phyloP scores from a whole-genome alignment of 2,888 invertebrate genomes.

The Drosophila rellima region DNA sequence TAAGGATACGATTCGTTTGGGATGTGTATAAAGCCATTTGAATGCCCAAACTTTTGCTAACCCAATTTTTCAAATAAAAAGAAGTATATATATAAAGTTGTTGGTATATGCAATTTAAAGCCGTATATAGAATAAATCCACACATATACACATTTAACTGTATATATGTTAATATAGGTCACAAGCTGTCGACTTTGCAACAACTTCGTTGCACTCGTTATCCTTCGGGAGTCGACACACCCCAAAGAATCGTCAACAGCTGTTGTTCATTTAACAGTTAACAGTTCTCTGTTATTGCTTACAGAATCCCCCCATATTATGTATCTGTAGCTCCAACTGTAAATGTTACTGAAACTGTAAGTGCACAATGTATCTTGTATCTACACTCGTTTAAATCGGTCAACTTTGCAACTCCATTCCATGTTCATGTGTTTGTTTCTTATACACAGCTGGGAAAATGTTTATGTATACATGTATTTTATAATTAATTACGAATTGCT shows the following conservation, averaged over 20 bases:
- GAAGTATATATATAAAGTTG: conserved; percentile 5
- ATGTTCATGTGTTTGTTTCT: conserved; percentile 13
- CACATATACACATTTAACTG: conserved; percentile 9
- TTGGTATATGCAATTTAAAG: conserved; percentile 3
- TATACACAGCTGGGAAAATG: conserved; percentile 23
- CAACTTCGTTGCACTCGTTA: conserved; percentile 72
- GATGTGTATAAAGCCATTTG: conserved; percentile 46
- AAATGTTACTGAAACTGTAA: conserved; percentile 15
- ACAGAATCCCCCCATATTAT: not conserved
- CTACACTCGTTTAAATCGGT: conserved; percentile 49
- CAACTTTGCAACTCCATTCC: conserved; percentile 32
- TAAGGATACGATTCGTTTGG: conserved; percentile 23
- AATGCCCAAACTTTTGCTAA: conserved; percentile 34
- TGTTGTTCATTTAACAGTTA: conserved; percentile 49
- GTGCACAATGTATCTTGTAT: conserved; percentile 35
- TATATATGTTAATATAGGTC: conserved; percentile 59
- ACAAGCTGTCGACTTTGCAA: conserved; percentile 59
- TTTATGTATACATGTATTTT: conserved; percentile 11
- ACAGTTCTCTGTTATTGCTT: conserved; percentile 38
- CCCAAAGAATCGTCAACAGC: conserved; percentile 31
- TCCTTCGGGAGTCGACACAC: conserved; percentile 54
- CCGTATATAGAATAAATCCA: conserved; percentile 13
- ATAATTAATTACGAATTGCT: conserved; percentile 53
- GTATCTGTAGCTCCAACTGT: conserved; percentile 15
- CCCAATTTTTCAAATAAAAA: conserved; percentile 27